A percentile compares a stretch with the other conserved stretches of the same genome.
Evolutionary conservation across 2,113 vertebrate species (phyloP).

Genomic region (Mormoops blainvillei): DNA sequence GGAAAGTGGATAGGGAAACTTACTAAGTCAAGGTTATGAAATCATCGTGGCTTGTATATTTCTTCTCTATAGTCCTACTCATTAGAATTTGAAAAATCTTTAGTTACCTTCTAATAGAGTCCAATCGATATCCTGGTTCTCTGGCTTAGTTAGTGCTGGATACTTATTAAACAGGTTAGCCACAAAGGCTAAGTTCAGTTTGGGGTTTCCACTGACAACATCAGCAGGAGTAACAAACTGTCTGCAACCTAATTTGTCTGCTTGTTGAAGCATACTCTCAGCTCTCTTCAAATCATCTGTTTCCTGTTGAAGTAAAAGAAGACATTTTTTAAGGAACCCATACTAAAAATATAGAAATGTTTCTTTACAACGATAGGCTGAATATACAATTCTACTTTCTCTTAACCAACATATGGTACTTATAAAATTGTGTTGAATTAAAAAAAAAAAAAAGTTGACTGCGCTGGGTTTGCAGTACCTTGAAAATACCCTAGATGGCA

Average conservation of each 20-base stretch:
- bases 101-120: slow-evolving; percentile 88
- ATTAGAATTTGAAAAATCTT: background rate
- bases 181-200: slow-evolving; percentile 96
- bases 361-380: background rate
- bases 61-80: background rate
- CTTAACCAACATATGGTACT: background rate
- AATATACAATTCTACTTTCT: background rate
- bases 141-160: slow-evolving; percentile 94
- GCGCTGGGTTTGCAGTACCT: slow-evolving; percentile 2
- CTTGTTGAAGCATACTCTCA: slow-evolving; percentile 92
- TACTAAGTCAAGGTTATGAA: background rate
- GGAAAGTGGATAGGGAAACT: background rate
- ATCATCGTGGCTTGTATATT: background rate
- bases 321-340: background rate
- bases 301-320: slow-evolving; percentile 82
- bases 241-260: slow-evolving; percentile 90
- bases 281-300: slow-evolving; percentile 90
- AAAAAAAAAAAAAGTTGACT: background rate
- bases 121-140: slow-evolving; percentile 93
- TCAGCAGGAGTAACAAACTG: slow-evolving; percentile 94
- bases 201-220: slow-evolving; percentile 93
- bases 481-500: background rate
- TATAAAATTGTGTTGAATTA: slow-evolving; percentile 40
- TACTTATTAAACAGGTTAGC: slow-evolving; percentile 98
- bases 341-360: slow-evolving; percentile 19